Base-by-base conservation (phyloP, 2,797 vertebrate species). In the Clarias platycephalus region DNA sequence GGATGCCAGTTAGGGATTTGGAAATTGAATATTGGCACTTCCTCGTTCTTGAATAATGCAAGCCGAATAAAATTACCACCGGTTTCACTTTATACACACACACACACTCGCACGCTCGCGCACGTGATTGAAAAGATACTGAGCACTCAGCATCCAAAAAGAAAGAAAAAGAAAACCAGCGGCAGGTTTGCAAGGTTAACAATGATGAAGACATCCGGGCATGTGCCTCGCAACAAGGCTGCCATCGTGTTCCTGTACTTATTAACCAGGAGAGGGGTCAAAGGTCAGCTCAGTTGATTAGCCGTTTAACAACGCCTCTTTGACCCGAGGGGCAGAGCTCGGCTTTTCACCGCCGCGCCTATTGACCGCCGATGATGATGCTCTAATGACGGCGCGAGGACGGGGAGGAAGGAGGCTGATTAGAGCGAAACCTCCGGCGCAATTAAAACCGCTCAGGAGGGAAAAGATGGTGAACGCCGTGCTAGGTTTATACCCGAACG, bases 271-370 rank as follows among this genome's bases (percentile, higher is more conserved):
- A 67, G 28, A 67, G 83, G 85, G 89, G 89, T 90, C 88, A 90
- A 84, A 89, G 89, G 89, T 90, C 84, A 88, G 88, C 83, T 87
- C 85, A 87, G 85, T 88, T 90, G 89, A 90, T 90, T 90, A 90
- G 88, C 86, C 88, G 83, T 83, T 88, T 84, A 83, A 90, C 89
- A 89, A 89, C 86, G 87, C 84, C 84, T 84, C 76, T 89, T 88
- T 90, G 89, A 87, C 89, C 89, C n/a, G 68, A 13, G 82, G 84
- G 88, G 84, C 86, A 84, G 86, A 81, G 80, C 86, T 88, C 84
- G 86, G 85, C 88, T 88, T 75, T 85, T 88, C 71, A 86, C 84
- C 76, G 83, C 85, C 75, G 82, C 76, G 70, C 81, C 72, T 87
- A 87, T 89, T 87, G 89, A 88, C 85, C 82, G 80, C 86, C 81